A percentile compares a stretch with the other conserved stretches of the same genome.
These are phyloP conservation scores for Hyperoplus lanceolatus DNA, from an alignment of 2,797 vertebrate genomes.

Conservation along the genomic window DNA sequence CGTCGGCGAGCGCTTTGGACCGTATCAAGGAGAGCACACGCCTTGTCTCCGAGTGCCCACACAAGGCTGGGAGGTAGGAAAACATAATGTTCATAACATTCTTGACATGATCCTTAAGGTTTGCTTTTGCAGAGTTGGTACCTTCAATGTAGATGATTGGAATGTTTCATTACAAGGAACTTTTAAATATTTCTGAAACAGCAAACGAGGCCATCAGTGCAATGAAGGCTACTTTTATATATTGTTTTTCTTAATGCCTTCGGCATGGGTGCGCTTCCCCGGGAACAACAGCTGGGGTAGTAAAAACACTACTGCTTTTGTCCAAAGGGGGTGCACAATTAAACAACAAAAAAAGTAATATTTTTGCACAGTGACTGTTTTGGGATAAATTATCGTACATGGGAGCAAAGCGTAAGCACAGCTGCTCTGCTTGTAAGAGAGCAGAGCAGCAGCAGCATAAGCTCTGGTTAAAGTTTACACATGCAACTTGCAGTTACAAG, in stretches of 20 bases:
- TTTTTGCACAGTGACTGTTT: not conserved
- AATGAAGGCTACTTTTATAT: too few relatives aligned
- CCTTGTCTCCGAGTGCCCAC: constrained; percentile 86
- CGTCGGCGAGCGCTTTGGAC: constrained; percentile 93
- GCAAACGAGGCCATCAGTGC: too few relatives aligned
- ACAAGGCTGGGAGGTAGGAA: constrained; percentile 96
- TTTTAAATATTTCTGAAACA: too few relatives aligned
- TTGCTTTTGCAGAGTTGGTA: constrained; percentile 1
- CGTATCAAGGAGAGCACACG: constrained; percentile 90
- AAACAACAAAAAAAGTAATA: too few relatives aligned
- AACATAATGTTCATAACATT: not conserved
- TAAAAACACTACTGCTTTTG: too few relatives aligned
- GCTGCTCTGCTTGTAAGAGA: constrained; percentile 13
- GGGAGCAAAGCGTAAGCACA: constrained; percentile 2
- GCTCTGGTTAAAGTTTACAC: constrained; percentile 36
- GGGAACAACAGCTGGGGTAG: too few relatives aligned
- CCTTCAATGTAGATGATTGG: not conserved
- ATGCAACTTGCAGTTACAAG: constrained; percentile 28
- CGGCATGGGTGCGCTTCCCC: too few relatives aligned
- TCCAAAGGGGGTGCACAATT: too few relatives aligned
- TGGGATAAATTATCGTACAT: constrained; percentile 10
- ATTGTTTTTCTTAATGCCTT: too few relatives aligned
- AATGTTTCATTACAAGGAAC: not conserved
- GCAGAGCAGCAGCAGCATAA: not conserved
- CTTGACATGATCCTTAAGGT: not conserved